Conservation (phyloP, 2,888 invertebrate species). For the Eucera pruinosa region DNA sequence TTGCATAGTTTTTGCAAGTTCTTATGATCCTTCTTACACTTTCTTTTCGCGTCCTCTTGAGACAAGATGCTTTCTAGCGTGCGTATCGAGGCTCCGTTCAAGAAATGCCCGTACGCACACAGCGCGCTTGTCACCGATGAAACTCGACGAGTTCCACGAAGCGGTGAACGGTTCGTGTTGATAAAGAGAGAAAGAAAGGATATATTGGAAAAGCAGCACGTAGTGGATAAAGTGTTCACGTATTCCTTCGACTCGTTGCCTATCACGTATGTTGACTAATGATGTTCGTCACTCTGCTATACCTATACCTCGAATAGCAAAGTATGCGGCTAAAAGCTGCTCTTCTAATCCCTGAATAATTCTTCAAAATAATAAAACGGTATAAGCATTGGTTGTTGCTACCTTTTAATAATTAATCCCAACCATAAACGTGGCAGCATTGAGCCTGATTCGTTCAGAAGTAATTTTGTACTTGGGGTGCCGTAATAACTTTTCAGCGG, state of each 20-base stretch:
- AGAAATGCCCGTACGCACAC: constrained; percentile 33
- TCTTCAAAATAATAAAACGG: neutral
- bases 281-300: constrained; percentile 45
- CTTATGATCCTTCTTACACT: constrained; percentile 42
- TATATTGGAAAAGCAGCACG: constrained; percentile 62
- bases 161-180: constrained; percentile 42
- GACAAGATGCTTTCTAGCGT: constrained; percentile 21
- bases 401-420: neutral
- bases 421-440: neutral
- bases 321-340: neutral
- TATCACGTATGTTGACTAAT: constrained; percentile 50
- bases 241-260: constrained; percentile 54
- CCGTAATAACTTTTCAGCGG: neutral
- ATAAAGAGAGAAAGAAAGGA: constrained; percentile 35
- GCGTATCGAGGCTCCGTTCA: constrained; percentile 12
- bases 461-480: neutral
- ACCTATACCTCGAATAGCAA: constrained; percentile 13
- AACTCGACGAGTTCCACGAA: constrained; percentile 56
- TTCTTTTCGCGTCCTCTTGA: constrained; percentile 36
- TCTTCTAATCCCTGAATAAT: neutral
- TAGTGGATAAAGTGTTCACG: constrained; percentile 63
- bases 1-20: constrained; percentile 24
- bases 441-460: neutral
- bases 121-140: constrained; percentile 31
- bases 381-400: neutral